Evolutionary conservation across 2,888 invertebrate species (phyloP).

Genomic region (Amphiduros pacificus): DNA sequence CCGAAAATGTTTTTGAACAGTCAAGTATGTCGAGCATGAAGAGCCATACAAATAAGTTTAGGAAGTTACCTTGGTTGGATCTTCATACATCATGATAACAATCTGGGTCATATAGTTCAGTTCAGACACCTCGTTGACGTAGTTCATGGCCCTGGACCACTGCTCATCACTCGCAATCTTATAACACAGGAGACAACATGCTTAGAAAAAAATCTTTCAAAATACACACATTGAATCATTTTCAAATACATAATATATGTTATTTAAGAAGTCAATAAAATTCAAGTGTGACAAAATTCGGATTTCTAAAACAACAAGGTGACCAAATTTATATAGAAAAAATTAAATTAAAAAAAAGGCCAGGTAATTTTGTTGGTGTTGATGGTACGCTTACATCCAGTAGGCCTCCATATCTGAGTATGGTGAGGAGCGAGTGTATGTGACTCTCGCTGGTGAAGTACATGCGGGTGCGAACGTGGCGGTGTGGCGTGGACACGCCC

Average conservation of each 20-base stretch:
- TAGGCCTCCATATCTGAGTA: constrained; percentile 88
- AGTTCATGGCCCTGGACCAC: constrained; percentile 98
- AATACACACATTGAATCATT: too few species aligned
- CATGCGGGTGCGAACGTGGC: constrained; percentile 96
- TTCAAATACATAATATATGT: too few species aligned
- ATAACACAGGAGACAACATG: neutral
- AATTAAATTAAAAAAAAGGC: too few species aligned
- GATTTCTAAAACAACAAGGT: too few species aligned
- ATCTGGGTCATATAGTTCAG: constrained; percentile 99
- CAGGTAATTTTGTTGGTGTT: too few species aligned
- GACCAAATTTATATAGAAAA: too few species aligned
- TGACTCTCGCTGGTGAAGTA: constrained; percentile 99
- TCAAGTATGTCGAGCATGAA: too few species aligned
- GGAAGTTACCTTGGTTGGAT: constrained; percentile 80
- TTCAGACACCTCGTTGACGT: constrained; percentile 84
- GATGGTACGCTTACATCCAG: constrained; percentile 68
- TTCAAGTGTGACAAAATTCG: too few species aligned
- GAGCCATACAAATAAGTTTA: constrained; percentile 4
- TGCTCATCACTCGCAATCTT: constrained; percentile 80
- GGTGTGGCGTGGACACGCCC: constrained; percentile 95
- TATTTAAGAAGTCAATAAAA: too few species aligned
- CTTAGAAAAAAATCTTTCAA: neutral
- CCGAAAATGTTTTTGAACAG: too few species aligned
- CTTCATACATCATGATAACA: constrained; percentile 96
- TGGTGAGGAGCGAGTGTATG: constrained; percentile 95